Evolutionary conservation across 2,113 vertebrate genomes (phyloP).

Genomic region (Paraplagusia blochii): DNA sequence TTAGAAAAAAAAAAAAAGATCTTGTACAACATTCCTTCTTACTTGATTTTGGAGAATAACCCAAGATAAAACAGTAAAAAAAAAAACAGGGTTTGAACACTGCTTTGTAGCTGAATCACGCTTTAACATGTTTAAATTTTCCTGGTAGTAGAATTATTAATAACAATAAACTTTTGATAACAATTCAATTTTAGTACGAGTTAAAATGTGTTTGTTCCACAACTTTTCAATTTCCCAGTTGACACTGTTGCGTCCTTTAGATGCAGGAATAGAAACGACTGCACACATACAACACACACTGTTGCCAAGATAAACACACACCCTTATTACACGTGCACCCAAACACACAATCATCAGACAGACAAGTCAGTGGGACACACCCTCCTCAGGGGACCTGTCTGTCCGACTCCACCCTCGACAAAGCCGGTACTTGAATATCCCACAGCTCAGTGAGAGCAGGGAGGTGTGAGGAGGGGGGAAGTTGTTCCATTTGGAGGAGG

Average conservation of each 20-base stretch:
- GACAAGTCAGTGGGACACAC: constrained; percentile 49
- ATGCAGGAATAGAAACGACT: constrained; percentile 17
- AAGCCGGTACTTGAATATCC: constrained; percentile 51
- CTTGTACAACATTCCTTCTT: neutral
- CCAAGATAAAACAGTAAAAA: too few species aligned
- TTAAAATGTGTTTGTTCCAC: too few species aligned
- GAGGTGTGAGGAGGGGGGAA: constrained; percentile 23
- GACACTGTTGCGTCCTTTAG: constrained; percentile 11
- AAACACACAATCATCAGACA: constrained; percentile 26
- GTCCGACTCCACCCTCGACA: constrained; percentile 63
- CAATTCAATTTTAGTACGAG: too few species aligned
- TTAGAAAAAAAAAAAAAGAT: neutral
- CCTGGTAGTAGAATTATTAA: too few species aligned
- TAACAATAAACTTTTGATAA: too few species aligned
- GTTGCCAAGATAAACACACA: constrained; percentile 26
- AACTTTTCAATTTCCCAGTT: constrained; percentile 31
- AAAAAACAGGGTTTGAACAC: too few species aligned
- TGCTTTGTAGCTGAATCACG: too few species aligned
- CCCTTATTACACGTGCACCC: constrained; percentile 20
- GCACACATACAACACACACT: constrained; percentile 16
- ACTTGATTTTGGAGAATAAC: too few species aligned
- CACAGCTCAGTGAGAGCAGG: constrained; percentile 35
- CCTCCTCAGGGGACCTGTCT: constrained; percentile 63
- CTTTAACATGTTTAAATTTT: too few species aligned
- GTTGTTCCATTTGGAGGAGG: constrained; percentile 7